phyloP scores from a whole-genome alignment of 1,140 invertebrate genomes.

The Cepaea nemoralis region DNA sequence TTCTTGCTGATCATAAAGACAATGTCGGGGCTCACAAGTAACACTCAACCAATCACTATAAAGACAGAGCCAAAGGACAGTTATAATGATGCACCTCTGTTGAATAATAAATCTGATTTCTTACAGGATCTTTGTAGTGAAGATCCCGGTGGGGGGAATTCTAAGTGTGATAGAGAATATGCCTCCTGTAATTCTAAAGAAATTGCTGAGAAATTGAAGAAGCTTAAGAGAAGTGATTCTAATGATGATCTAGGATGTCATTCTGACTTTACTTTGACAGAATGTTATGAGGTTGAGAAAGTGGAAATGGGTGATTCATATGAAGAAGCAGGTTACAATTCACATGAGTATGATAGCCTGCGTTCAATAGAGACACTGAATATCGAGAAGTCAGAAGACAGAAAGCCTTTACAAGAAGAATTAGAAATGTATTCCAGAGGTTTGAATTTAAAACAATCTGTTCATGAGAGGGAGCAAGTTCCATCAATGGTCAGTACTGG shows the following conservation, averaged over 20 bases:
- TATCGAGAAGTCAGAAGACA: neutral
- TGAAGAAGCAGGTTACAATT: neutral
- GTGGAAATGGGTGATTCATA: neutral
- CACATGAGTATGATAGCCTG: neutral
- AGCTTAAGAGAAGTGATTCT: neutral
- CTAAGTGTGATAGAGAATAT: neutral
- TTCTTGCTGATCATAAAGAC: no score
- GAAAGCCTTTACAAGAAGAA: slow-evolving; percentile 1
- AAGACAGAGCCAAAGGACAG: slow-evolving; percentile 18
- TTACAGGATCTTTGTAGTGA: no score
- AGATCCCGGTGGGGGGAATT: no score
- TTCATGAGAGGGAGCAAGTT: neutral
- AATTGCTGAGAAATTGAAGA: neutral
- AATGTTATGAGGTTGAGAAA: neutral
- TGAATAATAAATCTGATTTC: neutral
- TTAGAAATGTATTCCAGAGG: neutral
- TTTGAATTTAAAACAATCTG: neutral
- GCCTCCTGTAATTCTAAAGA: neutral
- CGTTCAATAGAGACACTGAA: neutral
- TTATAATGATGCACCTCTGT: no score
- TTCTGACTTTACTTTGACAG: neutral
- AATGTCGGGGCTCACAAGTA: no score
- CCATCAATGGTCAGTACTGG: neutral
- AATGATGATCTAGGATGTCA: neutral
- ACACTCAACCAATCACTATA: neutral